phyloP scores from a whole-genome alignment of 2,113 vertebrate genomes.

The Neomonachus schauinslandi region DNA sequence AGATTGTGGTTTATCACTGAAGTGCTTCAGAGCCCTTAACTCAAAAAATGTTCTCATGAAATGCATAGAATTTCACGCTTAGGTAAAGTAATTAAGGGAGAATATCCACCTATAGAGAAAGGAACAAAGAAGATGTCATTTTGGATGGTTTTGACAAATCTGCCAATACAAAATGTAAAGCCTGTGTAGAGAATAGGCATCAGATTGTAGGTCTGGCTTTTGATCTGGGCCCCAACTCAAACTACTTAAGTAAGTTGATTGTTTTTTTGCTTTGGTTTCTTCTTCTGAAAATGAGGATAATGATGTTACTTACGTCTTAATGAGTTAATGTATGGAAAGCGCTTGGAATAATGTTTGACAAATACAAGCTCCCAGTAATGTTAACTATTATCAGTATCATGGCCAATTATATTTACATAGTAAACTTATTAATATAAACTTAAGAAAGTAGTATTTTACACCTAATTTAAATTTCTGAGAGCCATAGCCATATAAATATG shows the following conservation, averaged over 20 bases:
- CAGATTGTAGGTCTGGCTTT: neutral
- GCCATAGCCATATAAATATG: neutral
- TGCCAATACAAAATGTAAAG: neutral
- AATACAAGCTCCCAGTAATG: neutral
- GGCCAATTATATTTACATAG: neutral
- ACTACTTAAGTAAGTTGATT: neutral
- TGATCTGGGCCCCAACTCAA: neutral
- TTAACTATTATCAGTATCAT: neutral
- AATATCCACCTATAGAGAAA: slow-evolving; percentile 81
- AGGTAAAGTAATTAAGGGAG: slow-evolving; percentile 83
- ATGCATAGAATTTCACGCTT: slow-evolving; percentile 71
- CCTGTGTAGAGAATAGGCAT: neutral
- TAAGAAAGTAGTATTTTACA: neutral
- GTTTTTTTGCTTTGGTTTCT: neutral
- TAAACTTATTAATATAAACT: neutral
- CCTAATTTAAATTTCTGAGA: neutral
- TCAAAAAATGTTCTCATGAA: slow-evolving; percentile 51
- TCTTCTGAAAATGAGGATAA: neutral
- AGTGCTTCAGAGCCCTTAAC: neutral
- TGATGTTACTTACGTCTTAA: neutral
- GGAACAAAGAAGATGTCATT: slow-evolving; percentile 81
- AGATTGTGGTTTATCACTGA: neutral
- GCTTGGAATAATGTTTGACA: neutral
- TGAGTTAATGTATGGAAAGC: neutral
- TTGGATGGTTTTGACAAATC: slow-evolving; percentile 81